These are phyloP conservation scores for Lacerta bilineata DNA, from an alignment of 2,797 vertebrate species.

Conservation along the genomic window DNA sequence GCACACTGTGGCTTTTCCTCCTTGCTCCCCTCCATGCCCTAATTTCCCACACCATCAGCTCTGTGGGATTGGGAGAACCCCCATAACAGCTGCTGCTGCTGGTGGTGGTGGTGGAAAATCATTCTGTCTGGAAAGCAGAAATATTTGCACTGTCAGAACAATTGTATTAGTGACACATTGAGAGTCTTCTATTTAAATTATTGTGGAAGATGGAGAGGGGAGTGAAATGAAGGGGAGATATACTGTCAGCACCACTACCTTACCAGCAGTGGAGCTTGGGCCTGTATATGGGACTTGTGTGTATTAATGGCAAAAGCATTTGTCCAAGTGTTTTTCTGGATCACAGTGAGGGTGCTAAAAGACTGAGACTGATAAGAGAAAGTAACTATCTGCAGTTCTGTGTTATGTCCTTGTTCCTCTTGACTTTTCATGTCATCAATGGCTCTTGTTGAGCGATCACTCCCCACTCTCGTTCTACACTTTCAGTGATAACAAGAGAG, in stretches of 20 bases:
- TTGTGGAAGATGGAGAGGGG: background rate
- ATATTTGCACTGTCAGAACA: too few species aligned
- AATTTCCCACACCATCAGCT: too few species aligned
- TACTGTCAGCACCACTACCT: background rate
- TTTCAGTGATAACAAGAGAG: constrained; percentile 32
- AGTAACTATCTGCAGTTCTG: constrained; percentile 22
- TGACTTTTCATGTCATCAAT: constrained; percentile 33
- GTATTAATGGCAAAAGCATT: background rate
- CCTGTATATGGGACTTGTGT: background rate
- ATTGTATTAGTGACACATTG: too few species aligned
- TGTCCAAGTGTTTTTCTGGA: background rate
- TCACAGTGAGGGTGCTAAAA: background rate
- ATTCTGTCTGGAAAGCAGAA: too few species aligned
- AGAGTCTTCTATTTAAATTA: too few species aligned
- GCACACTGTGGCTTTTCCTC: too few species aligned
- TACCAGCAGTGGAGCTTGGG: background rate
- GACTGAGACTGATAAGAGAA: constrained; percentile 12
- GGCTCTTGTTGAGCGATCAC: constrained; percentile 33
- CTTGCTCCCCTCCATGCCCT: too few species aligned
- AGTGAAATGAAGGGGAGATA: background rate
- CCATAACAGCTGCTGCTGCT: too few species aligned
- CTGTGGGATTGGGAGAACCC: too few species aligned
- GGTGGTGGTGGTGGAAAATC: too few species aligned
- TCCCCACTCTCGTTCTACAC: constrained; percentile 14
- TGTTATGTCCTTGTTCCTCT: constrained; percentile 37